A percentile compares a stretch with the other conserved stretches of the same genome.
Evolutionary conservation across 2,113 vertebrate species (phyloP).

Genomic region (Glaucidium brasilianum): DNA sequence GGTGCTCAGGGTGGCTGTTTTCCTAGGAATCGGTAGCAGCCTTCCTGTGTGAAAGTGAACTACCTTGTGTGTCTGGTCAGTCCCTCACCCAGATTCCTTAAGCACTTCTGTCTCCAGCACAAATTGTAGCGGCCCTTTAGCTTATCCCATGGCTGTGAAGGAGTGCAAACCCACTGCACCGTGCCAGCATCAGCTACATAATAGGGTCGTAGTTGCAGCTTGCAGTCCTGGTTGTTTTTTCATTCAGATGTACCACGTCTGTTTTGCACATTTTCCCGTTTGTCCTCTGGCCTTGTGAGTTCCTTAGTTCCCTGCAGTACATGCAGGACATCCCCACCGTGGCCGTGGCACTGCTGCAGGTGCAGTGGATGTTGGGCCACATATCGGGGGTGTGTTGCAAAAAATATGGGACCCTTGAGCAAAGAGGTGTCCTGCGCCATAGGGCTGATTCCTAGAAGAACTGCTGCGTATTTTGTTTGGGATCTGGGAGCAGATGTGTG

Average conservation of each 20-base stretch:
- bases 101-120: not conserved
- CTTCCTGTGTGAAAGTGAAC: not conserved
- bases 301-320: not conserved
- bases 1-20: not conserved
- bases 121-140: not conserved
- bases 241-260: not conserved
- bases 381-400: fast-evolving
- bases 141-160: not conserved
- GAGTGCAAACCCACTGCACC: not conserved
- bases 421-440: not conserved
- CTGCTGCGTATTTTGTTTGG: not conserved
- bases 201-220: not conserved
- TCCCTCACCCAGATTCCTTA: not conserved
- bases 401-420: not conserved
- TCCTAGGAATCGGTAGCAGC: not conserved
- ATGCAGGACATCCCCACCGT: fast-evolving
- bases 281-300: not conserved
- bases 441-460: not conserved
- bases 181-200: not conserved
- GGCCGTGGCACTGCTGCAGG: not conserved
- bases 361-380: not conserved
- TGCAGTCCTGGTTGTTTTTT: not conserved
- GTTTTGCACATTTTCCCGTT: not conserved
- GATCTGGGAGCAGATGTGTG: not conserved
- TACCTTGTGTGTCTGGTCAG: not conserved